These are phyloP conservation scores for Plutella xylostella DNA, from an alignment of 2,888 invertebrate species.

Conservation along the genomic window DNA sequence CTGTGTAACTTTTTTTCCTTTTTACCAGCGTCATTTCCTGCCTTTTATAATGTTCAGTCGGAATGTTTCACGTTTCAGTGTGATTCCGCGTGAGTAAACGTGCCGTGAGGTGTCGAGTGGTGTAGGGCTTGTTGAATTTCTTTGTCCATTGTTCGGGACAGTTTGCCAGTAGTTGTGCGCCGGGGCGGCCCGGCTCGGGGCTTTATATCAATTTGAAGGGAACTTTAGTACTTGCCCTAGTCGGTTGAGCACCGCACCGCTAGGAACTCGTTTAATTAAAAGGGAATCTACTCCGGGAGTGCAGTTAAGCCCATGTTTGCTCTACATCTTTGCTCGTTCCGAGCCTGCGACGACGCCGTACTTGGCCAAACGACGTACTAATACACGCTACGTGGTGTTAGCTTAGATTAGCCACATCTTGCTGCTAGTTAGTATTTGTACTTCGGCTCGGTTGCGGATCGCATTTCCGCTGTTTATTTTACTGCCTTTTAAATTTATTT, in stretches of 20 bases:
- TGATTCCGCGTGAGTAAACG: too few relatives aligned
- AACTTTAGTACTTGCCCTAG: constrained; percentile 27
- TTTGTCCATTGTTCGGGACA: not conserved
- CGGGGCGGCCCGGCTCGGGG: constrained; percentile 11
- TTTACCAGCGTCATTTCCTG: too few relatives aligned
- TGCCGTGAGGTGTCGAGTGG: too few relatives aligned
- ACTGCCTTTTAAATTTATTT: too few relatives aligned
- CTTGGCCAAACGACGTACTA: constrained; percentile 28
- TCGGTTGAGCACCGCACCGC: constrained; percentile 14
- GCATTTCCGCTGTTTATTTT: too few relatives aligned
- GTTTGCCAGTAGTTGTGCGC: not conserved
- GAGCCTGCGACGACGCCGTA: constrained; percentile 19
- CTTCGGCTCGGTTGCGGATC: too few relatives aligned
- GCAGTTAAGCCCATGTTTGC: constrained; percentile 50
- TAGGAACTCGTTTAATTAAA: constrained; percentile 56
- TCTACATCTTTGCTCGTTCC: constrained; percentile 33
- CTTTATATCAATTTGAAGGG: constrained; percentile 30
- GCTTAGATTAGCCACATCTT: not conserved
- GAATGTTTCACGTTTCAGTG: too few relatives aligned
- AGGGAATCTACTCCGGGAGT: constrained; percentile 47
- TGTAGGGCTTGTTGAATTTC: constrained; percentile 1
- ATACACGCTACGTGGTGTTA: constrained; percentile 20
- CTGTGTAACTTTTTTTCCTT: too few relatives aligned
- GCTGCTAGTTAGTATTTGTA: too few relatives aligned
- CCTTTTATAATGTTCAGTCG: too few relatives aligned